phyloP scores from a whole-genome alignment of 2,113 vertebrate genomes.

The Australoheros scitulus region DNA sequence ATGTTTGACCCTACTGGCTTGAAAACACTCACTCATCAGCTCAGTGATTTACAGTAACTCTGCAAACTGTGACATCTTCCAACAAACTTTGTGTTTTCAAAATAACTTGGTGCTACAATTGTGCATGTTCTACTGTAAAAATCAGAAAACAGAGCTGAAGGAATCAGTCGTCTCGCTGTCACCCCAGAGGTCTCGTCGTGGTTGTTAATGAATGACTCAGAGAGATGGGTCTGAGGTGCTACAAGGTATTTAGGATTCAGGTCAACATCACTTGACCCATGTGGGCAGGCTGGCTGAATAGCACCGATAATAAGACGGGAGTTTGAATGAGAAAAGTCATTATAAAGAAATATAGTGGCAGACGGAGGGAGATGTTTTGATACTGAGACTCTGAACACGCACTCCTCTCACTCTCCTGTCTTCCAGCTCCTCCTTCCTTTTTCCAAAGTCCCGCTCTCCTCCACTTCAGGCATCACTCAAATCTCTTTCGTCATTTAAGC shows the following conservation, averaged over 20 bases:
- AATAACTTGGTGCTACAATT: conserved; percentile 8
- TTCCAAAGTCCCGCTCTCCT: conserved; percentile 24
- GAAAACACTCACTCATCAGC: conserved; percentile 43
- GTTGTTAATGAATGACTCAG: conserved; percentile 53
- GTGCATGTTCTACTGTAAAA: background rate
- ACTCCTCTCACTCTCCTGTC: conserved; percentile 27
- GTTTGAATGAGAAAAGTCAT: conserved; percentile 55
- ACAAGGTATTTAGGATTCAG: conserved; percentile 60
- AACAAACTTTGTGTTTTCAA: background rate
- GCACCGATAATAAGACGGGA: conserved; percentile 44
- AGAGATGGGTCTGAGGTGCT: conserved; percentile 34
- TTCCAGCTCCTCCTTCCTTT: conserved; percentile 3
- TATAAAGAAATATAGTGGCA: conserved; percentile 32
- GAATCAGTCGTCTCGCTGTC: background rate
- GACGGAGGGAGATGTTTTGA: conserved; percentile 33
- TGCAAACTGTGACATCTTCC: conserved; percentile 24
- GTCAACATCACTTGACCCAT: conserved; percentile 64
- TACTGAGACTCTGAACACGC: conserved; percentile 16
- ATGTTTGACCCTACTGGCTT: conserved; percentile 44
- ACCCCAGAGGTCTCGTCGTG: background rate
- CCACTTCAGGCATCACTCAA: conserved; percentile 18
- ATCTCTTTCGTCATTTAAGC: conserved; percentile 38
- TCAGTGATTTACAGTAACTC: conserved; percentile 31
- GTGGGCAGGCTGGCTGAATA: conserved; percentile 25
- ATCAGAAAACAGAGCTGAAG: conserved; percentile 14